phyloP scores from a whole-genome alignment of 2,797 vertebrate species.

The Xenopus petersii region DNA sequence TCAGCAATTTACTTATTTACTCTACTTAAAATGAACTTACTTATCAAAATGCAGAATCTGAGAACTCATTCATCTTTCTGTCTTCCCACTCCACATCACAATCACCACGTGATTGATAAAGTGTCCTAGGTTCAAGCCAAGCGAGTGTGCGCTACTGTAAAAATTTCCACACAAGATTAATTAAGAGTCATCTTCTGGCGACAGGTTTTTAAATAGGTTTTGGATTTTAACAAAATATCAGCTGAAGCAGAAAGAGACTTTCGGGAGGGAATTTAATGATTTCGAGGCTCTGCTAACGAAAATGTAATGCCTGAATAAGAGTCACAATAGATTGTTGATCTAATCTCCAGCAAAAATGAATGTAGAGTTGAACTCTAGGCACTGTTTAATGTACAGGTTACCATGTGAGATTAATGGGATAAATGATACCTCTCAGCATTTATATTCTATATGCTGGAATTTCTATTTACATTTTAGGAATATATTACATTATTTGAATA shows the following conservation, averaged over 20 bases:
- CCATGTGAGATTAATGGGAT: neutral
- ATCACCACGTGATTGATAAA: slow-evolving; percentile 76
- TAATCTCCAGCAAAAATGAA: neutral
- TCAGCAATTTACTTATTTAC: slow-evolving; percentile 68
- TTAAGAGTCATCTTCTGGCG: slow-evolving; percentile 73
- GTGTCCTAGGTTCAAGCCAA: slow-evolving; percentile 56
- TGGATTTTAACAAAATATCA: slow-evolving; percentile 79
- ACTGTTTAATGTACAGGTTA: neutral
- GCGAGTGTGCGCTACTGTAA: slow-evolving; percentile 79
- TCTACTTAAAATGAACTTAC: slow-evolving; percentile 78
- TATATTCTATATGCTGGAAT: too few species aligned
- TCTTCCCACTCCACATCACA: slow-evolving; percentile 70
- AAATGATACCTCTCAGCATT: neutral
- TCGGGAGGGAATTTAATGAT: slow-evolving; percentile 59
- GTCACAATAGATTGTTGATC: neutral
- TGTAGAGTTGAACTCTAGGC: neutral
- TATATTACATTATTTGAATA: too few species aligned
- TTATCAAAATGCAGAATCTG: slow-evolving; percentile 78
- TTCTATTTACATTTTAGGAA: too few species aligned
- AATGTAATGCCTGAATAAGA: slow-evolving; percentile 38
- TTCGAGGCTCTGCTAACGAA: slow-evolving; percentile 54
- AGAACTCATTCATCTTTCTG: slow-evolving; percentile 82
- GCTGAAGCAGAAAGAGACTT: slow-evolving; percentile 69
- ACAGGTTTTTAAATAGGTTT: slow-evolving; percentile 83
- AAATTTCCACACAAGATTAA: slow-evolving; percentile 79